phyloP scores from a whole-genome alignment of 2,888 invertebrate species.

The Coleophora deauratella region DNA sequence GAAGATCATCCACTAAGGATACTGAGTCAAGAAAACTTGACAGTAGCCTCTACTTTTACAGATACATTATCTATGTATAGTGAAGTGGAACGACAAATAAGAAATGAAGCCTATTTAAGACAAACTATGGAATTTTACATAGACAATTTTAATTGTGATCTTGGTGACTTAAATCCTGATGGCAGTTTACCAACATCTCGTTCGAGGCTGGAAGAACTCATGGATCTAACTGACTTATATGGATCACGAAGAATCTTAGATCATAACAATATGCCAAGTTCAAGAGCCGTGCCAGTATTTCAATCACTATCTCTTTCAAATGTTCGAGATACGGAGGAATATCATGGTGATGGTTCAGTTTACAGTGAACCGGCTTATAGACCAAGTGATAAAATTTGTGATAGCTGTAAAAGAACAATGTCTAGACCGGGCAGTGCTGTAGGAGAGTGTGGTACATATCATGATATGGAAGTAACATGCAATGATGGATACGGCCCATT shows the following conservation, averaged over 20 bases:
- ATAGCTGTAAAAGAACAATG: slow-evolving; percentile 83
- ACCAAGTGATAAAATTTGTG: slow-evolving; percentile 82
- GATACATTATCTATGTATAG: slow-evolving; percentile 80
- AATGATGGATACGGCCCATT: slow-evolving; percentile 74
- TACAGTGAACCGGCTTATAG: slow-evolving; percentile 89
- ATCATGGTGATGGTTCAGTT: slow-evolving; percentile 84
- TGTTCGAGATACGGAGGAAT: slow-evolving; percentile 79
- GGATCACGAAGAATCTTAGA: slow-evolving; percentile 85
- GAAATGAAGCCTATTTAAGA: slow-evolving; percentile 74
- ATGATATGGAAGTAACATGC: slow-evolving; percentile 69
- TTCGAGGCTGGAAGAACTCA: slow-evolving; percentile 84
- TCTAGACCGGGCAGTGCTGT: slow-evolving; percentile 79
- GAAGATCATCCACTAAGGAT: slow-evolving; percentile 91
- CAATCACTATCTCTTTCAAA: slow-evolving; percentile 82
- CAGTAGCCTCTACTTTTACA: slow-evolving; percentile 91
- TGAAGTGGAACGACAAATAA: slow-evolving; percentile 78
- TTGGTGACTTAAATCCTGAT: slow-evolving; percentile 57
- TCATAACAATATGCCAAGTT: slow-evolving; percentile 72
- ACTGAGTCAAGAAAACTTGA: slow-evolving; percentile 92
- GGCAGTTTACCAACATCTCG: slow-evolving; percentile 61
- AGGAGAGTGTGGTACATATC: slow-evolving; percentile 77
- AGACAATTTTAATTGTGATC: slow-evolving; percentile 61
- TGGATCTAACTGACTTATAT: slow-evolving; percentile 86
- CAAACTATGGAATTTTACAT: slow-evolving; percentile 72
- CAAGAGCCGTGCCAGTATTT: slow-evolving; percentile 76